Conservation (phyloP, 2,797 vertebrate species). For the Pipistrellus pipistrellus region DNA sequence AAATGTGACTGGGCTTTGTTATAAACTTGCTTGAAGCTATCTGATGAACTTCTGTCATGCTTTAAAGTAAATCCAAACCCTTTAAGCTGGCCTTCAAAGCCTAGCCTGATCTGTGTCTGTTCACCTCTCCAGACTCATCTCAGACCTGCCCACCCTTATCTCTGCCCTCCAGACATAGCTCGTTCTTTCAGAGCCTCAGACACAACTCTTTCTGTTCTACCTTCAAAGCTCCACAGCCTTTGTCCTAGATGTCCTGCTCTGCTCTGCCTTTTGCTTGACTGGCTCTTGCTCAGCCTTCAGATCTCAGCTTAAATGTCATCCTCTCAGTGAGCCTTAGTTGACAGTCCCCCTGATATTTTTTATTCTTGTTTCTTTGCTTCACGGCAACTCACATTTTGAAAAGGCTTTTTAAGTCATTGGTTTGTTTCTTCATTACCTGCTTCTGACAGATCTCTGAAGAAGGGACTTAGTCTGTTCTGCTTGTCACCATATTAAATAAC, state of each 20-base stretch:
- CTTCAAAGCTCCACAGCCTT: slow-evolving; percentile 11
- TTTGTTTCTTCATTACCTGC: background rate
- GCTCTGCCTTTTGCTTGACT: background rate
- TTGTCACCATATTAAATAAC: background rate
- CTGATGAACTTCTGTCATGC: background rate
- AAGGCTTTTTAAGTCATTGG: background rate
- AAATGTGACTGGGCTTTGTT: background rate
- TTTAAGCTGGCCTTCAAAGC: background rate
- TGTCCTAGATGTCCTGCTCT: background rate
- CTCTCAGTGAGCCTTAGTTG: background rate
- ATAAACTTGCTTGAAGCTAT: background rate
- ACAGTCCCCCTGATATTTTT: background rate
- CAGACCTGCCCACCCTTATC: slow-evolving; percentile 48
- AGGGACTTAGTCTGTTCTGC: background rate
- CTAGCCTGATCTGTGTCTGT: background rate
- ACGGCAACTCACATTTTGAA: background rate
- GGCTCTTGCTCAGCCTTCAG: slow-evolving; percentile 37
- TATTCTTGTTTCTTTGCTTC: background rate
- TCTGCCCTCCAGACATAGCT: slow-evolving; percentile 53
- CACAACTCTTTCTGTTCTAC: background rate
- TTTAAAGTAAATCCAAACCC: slow-evolving; percentile 57
- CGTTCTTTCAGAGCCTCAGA: slow-evolving; percentile 11
- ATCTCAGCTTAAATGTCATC: slow-evolving; percentile 69
- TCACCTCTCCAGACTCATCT: background rate
- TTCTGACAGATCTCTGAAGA: background rate